Evolutionary conservation across 2,888 invertebrate genomes (phyloP), one percentile per base, ranked within the genome.

Genomic region (Brassicogethes aeneus): DNA sequence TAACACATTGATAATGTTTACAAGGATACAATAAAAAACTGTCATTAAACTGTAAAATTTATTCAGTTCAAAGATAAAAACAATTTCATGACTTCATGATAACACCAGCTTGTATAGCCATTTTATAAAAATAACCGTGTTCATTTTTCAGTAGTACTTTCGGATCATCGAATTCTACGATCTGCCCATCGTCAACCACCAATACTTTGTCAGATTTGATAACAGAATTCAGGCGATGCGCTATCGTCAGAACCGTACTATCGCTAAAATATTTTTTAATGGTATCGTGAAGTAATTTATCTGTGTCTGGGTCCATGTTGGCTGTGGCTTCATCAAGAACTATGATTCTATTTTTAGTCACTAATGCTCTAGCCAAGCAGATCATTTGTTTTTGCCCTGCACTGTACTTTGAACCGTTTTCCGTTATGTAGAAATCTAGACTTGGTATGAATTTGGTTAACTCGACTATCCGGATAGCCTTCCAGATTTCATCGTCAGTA

Each of bases 271-370:
- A 68, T 30, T 66, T 58, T 40, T 72, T 53, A 12, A 75, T 73
- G 2, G 72, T 71, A 41, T 62, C 55, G 48, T 76, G 74, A 10
- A 75, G 73, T 38, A 74, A 52, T 2, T 54, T 59, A 52, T 74
- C 73, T 13, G 73, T 74, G 43, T 80, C 77, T 1, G 80, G 80
- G 65, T 88, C 88, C n/a, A 88, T 85, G 59, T 86, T 86, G 17
- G 87, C 85, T 1, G 88, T 88, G 34, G 88, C 87, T 70, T 89
- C 89, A 60, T 89, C 67, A 32, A 67, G 41, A 12, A 67, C 52
- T 8, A 67, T 47, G 30, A 66, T 61, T 40, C 56, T 60, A 42
- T 56, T 62, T 17, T 56, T 57, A 16, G 86, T 37, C 2, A 67
- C 48, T 17, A 78, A 66, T 2, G 77, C 84, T 15, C 85, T 64